These are phyloP conservation scores for Menidia beryllina DNA, from an alignment of 2,113 vertebrate genomes.

Conservation along the genomic window DNA sequence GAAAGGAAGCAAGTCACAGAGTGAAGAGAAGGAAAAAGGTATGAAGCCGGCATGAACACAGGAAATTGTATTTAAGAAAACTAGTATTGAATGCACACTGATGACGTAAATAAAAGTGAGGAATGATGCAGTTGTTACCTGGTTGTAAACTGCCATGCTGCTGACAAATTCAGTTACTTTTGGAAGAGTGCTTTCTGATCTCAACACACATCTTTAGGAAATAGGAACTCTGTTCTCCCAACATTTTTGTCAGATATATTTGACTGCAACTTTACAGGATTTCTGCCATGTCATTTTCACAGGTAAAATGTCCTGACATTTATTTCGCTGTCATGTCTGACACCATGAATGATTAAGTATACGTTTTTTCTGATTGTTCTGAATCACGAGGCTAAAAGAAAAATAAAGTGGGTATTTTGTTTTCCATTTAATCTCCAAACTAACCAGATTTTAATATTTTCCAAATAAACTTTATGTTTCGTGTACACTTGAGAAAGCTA, in stretches of 20 bases:
- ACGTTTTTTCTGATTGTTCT: too few species aligned
- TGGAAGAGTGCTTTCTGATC: slow-evolving; percentile 73
- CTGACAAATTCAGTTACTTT: slow-evolving; percentile 80
- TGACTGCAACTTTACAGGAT: background rate
- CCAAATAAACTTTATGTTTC: background rate
- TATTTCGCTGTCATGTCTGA: background rate
- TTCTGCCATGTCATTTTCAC: background rate
- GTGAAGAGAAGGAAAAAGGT: slow-evolving; percentile 6
- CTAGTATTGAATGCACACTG: slow-evolving; percentile 41
- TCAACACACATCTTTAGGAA: slow-evolving; percentile 72
- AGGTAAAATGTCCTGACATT: background rate
- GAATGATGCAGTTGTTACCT: slow-evolving; percentile 71
- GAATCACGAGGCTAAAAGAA: background rate
- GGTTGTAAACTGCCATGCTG: slow-evolving; percentile 72
- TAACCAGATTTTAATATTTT: background rate
- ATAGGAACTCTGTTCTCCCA: slow-evolving; percentile 83
- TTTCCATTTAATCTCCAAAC: too few species aligned
- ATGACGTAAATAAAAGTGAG: slow-evolving; percentile 45
- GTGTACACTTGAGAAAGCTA: background rate
- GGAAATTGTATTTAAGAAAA: slow-evolving; percentile 14
- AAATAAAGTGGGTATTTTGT: background rate
- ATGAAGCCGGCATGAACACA: slow-evolving; percentile 2
- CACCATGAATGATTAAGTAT: background rate
- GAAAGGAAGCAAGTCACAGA: slow-evolving; percentile 1
- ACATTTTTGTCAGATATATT: background rate